A percentile compares a stretch with the other conserved stretches of the same genome.
phyloP scores from a whole-genome alignment of 2,888 invertebrate species.

The Drosophila ochracea region DNA sequence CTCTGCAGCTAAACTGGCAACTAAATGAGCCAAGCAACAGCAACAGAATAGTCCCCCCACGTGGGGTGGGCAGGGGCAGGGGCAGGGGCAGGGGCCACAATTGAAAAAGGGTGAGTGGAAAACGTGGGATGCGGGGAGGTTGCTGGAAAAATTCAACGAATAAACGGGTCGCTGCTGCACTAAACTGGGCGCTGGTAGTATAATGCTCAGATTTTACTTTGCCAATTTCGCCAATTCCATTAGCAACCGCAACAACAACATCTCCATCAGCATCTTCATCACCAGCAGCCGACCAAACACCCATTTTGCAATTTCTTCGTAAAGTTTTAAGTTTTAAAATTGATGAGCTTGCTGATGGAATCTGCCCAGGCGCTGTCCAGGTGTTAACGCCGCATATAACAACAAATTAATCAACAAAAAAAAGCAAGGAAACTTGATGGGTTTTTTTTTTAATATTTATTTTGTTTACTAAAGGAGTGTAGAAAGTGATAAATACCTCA shows the following conservation, averaged over 20 bases:
- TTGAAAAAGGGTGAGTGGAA: constrained; percentile 3
- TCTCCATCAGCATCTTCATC: background rate
- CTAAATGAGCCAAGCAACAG: constrained; percentile 56
- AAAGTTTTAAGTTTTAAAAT: constrained; percentile 69
- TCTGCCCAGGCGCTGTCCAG: constrained; percentile 49
- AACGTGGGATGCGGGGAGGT: background rate
- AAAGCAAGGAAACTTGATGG: background rate
- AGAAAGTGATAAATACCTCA: constrained; percentile 6
- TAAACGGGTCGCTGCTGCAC: constrained; percentile 10
- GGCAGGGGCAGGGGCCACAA: background rate
- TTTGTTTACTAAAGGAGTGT: background rate
- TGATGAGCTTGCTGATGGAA: constrained; percentile 74
- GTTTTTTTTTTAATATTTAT: background rate
- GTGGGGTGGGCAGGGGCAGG: background rate
- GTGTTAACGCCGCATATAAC: constrained; percentile 38
- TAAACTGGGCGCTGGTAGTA: constrained; percentile 27
- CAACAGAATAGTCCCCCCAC: constrained; percentile 9
- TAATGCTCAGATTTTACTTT: constrained; percentile 50
- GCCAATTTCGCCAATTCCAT: constrained; percentile 39
- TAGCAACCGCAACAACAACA: constrained; percentile 12
- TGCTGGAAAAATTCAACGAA: background rate
- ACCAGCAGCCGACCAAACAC: constrained; percentile 14
- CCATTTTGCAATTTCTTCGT: constrained; percentile 8
- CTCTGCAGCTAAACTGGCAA: constrained; percentile 60
- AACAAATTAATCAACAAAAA: constrained; percentile 46